phyloP scores from a whole-genome alignment of 2,888 invertebrate species.

The Diarsia rubi region DNA sequence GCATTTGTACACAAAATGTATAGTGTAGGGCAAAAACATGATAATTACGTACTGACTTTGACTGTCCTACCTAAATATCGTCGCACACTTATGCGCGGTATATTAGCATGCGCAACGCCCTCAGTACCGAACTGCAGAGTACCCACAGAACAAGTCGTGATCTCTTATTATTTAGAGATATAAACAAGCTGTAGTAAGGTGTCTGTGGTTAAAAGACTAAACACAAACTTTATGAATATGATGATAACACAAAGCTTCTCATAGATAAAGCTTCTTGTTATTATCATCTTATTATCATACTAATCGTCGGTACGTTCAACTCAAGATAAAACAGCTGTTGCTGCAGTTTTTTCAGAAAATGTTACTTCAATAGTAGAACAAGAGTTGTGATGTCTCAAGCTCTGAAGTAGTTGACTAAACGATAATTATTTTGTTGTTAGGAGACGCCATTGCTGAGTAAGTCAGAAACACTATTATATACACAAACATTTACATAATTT shows the following conservation, averaged over 20 bases:
- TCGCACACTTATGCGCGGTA: neutral
- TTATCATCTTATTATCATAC: neutral
- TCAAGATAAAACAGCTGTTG: neutral
- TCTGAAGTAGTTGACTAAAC: neutral
- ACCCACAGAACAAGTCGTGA: neutral
- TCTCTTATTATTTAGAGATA: neutral
- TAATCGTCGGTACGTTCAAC: neutral
- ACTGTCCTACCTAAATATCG: neutral
- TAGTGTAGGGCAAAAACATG: no score
- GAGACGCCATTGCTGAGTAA: neutral
- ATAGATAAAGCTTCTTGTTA: neutral
- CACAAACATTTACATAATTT: neutral
- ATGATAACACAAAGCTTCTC: neutral
- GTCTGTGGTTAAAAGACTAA: neutral
- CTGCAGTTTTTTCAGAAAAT: neutral
- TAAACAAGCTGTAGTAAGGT: neutral
- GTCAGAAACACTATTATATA: neutral
- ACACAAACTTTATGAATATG: neutral
- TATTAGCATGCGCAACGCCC: neutral
- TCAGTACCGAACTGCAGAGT: neutral
- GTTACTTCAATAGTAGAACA: neutral
- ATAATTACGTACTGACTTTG: neutral
- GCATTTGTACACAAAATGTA: constrained; percentile 5
- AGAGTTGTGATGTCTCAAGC: neutral
- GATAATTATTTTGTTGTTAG: neutral